Conservation (phyloP, 2,888 invertebrate genomes). For the Sipha maydis region DNA sequence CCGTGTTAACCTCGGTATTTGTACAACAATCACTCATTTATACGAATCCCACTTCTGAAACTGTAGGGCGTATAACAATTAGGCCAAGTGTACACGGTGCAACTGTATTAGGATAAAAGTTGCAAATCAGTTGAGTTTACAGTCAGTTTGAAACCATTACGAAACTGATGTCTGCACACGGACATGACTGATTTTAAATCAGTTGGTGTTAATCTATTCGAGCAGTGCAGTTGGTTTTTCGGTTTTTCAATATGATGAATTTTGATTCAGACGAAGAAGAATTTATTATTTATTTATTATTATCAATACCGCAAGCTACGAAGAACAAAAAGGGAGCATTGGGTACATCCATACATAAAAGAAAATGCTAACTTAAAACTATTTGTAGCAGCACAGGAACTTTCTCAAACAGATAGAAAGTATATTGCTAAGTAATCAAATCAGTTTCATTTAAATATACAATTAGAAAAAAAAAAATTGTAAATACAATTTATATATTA, state of each 20-base stretch:
- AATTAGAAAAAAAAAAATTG: too few species aligned
- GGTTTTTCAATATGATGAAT: constrained; percentile 1
- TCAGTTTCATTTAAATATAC: too few species aligned
- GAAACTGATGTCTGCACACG: background rate
- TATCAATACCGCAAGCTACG: constrained; percentile 29
- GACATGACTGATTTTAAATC: background rate
- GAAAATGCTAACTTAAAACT: background rate
- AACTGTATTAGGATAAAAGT: too few species aligned
- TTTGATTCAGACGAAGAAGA: constrained; percentile 20
- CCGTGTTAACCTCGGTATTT: too few species aligned
- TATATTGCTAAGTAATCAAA: too few species aligned
- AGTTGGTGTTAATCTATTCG: background rate
- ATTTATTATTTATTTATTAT: constrained; percentile 1
- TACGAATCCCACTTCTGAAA: too few species aligned
- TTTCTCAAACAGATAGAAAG: constrained; percentile 19
- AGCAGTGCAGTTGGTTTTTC: too few species aligned
- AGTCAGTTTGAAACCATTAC: background rate
- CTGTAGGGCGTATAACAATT: too few species aligned
- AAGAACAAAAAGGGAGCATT: constrained; percentile 21
- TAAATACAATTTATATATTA: too few species aligned
- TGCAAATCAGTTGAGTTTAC: background rate
- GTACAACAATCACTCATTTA: too few species aligned
- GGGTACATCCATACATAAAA: background rate
- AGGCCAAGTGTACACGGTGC: background rate
- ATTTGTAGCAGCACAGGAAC: constrained; percentile 4